These are phyloP conservation scores for Thumatha senex DNA, from an alignment of 2,888 invertebrate species.

Conservation along the genomic window DNA sequence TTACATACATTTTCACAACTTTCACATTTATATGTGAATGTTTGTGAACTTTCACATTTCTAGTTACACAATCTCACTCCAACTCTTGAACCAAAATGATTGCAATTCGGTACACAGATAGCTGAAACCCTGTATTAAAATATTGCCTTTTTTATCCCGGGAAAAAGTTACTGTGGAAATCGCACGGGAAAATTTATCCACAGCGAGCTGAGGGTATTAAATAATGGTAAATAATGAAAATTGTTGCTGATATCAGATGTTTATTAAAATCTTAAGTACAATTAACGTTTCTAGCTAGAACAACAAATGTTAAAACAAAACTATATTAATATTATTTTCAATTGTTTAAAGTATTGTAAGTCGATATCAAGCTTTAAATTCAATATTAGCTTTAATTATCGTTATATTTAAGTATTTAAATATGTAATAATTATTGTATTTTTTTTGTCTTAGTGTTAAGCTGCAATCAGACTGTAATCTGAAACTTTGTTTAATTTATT, in stretches of 20 bases:
- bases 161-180: no score
- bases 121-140: no score
- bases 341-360: constrained; percentile 55
- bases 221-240: not conserved
- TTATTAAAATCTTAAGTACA: constrained; percentile 13
- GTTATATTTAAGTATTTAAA: constrained; percentile 62
- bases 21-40: no score
- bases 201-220: not conserved
- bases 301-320: not conserved
- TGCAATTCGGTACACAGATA: no score
- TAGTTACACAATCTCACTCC: no score
- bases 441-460: constrained; percentile 15
- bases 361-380: constrained; percentile 81
- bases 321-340: constrained; percentile 35
- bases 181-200: no score
- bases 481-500: constrained; percentile 31
- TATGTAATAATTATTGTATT: constrained; percentile 27
- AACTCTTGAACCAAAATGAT: no score
- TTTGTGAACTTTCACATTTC: no score
- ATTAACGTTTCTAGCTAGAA: constrained; percentile 9
- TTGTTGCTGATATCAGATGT: constrained; percentile 21
- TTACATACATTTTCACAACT: no score
- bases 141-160: no score
- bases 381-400: constrained; percentile 81
- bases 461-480: constrained; percentile 17